Evolutionary conservation across 2,888 invertebrate genomes (phyloP), one percentile per base, ranked within the genome.

Genomic region (Trilocha varians): DNA sequence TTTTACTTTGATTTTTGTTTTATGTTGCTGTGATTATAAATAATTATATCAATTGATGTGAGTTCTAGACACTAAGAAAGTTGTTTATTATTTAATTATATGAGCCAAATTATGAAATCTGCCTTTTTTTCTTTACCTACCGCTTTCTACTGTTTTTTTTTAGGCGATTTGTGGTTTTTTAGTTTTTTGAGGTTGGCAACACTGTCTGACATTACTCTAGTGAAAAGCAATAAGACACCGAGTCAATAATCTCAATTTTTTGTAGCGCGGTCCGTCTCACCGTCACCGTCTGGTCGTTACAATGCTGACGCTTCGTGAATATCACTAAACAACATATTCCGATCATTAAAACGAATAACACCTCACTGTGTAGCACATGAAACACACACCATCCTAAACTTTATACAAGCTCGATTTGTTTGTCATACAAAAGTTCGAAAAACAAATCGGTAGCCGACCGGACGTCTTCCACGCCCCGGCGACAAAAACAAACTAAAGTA

Each of bases 401-500:
- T 59, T 48, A 40, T 55, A 59, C 70, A 65, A 64, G 59, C 66
- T 70, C 63, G 62, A 71, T 72, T 64, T 49, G 64, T 65, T 70
- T 60, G 59, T 58, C 51, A 65, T 60, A 64, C 69, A 67, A 72
- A 72, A 74, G 67, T 77, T 73, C 70, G 71, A 69, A 73, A 66
- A 63, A 66, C 65, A 62, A 62, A 52, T 58, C 60, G 60, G 64
- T 70, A 65, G 62, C 64, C 60, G 53, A 64, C 65, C 62, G 65
- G 56, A 73, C 78, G 63, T 73, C 78, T 64, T 65, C 65, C 76
- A 68, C 61, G 62, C 62, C 65, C 67, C 66, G 68, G 64, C 69
- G 73, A 66, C 57, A 65, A 70, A 72, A 72, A 76, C 77, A 71
- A 79, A 78, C 78, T 75, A 70, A 73, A n/a, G n/a, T n/a, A n/a